Conservation (phyloP, 2,113 vertebrate genomes). For the Sapayoa aenigma region DNA sequence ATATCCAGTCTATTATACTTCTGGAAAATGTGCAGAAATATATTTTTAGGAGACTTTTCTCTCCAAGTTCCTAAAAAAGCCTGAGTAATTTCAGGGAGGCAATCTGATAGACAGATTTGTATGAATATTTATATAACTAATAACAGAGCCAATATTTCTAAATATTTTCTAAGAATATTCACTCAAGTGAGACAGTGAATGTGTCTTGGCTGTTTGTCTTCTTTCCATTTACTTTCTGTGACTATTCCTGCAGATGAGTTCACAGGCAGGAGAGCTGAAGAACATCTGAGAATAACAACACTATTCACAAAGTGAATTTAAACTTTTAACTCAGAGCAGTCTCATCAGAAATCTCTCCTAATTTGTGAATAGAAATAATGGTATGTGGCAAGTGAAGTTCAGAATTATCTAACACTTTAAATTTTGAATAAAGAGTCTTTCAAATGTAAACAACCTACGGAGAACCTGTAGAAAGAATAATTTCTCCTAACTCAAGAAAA, state of each 20-base stretch:
- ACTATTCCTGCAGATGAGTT: slow-evolving; percentile 31
- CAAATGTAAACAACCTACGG: not conserved
- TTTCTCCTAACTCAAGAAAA: slow-evolving; percentile 34
- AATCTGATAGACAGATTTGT: slow-evolving; percentile 52
- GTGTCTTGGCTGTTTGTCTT: slow-evolving; percentile 48
- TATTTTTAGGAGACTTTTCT: slow-evolving; percentile 61
- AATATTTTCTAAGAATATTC: slow-evolving; percentile 65
- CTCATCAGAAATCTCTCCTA: not conserved
- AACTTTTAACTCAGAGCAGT: not conserved
- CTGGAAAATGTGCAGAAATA: slow-evolving; percentile 55
- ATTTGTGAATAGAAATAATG: not conserved
- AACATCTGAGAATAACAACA: slow-evolving; percentile 18
- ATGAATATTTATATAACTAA: slow-evolving; percentile 64
- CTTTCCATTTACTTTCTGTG: slow-evolving; percentile 44
- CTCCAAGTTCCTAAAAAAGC: slow-evolving; percentile 54
- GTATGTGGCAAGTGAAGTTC: not conserved
- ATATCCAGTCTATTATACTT: slow-evolving; percentile 59
- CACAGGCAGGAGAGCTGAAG: slow-evolving; percentile 10
- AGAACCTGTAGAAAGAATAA: not conserved
- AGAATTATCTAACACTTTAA: not conserved
- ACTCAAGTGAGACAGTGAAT: slow-evolving; percentile 49
- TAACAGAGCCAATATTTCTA: slow-evolving; percentile 63
- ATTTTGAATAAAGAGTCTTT: not conserved
- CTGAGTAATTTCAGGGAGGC: slow-evolving; percentile 38
- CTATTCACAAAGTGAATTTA: slow-evolving; percentile 8